Evolutionary conservation across 1,140 invertebrate species (phyloP), one percentile per base, ranked within the genome.

Genomic region (Bombus superbus): DNA sequence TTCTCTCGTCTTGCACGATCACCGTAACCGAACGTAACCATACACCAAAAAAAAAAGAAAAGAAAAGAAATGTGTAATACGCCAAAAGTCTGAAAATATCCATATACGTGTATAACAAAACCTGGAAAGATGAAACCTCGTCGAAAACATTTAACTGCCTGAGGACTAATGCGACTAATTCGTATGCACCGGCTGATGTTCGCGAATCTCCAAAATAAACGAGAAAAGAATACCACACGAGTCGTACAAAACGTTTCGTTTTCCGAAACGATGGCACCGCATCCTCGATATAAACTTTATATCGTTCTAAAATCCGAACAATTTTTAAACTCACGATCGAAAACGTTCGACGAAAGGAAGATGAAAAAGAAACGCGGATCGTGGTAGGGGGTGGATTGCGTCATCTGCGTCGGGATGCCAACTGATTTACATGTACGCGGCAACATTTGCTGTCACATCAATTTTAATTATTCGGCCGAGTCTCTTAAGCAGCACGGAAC

Each of bases 391-490:
- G 35, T 13, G 38, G 38, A 32, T 80, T 85, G 66, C 76, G 77
- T 80, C 83, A 73, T 69, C 57, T 73, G 76, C 62, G 22, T 32
- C 9, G 5, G 32, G n/a, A 47, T n/a, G 44, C 38, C 44, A 57
- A 5, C 83, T 80, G 83, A 85, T 85, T 85, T 80, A 79, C 83
- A 79, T 35, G 78, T 82, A 84, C 81, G 59, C 81, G 69, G 75
- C 18, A 74, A 77, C 47, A 79, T 84, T 77, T 68, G 72, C 74
- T 57, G 86, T 87, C 86, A 78, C 88, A 88, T 90, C 82, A 88
- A 90, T 90, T 90, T 90, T 90, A 90, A 90, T 90, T 90, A 90
- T 78, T 90, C 80, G 28, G 47, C 68, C 85, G 53, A 78, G 82
- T 84, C 83, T 75, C 44, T 91, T 81, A 86, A 87, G 64, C 81